Evolutionary conservation across 2,797 vertebrate species (phyloP), one percentile per base, ranked within the genome.

Genomic region (Distichodus sexfasciatus): DNA sequence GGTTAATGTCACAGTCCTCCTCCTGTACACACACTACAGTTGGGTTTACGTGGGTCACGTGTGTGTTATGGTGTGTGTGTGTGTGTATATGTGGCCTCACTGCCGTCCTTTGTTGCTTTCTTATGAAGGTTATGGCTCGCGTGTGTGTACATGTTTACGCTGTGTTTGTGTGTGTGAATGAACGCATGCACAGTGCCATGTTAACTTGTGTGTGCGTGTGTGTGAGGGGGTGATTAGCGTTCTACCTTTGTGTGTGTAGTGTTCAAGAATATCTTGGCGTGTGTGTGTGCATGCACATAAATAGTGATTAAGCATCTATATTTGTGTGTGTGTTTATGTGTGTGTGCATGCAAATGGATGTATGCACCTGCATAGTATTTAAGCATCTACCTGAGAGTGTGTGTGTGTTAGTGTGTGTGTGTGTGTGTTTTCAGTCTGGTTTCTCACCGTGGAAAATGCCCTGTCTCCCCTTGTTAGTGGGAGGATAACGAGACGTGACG

Each of bases 401-500:
- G 35, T 57, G 33, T 23, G 12, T 44, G n/a, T 61, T 38, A 29
- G 57, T 64, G 41, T 58, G 51, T 69, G 28, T 57, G 24, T 62
- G 38, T 65, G 41, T 83, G 58, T 82, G 77, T 85, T 85, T 84
- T 79, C 80, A 76, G 82, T 80, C 77, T 76, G 69, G 65, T 50
- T 71, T 79, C 78, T 4, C 69, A 64, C 58, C 29, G 72, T 78
- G 57, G 74, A 87, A 90, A 90, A 92, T 85, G 83, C 84, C 87
- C 89, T 87, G 89, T 87, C 90, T 88, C 82, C 85, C 81, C 75
- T 84, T 82, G 89, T 92, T 89, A 90, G 35, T 80, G 66, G 71
- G 61, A 60, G 8, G 71, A 51, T 90, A 91, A 91, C 78, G 66
- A 88, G 90, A 91, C 90, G 86, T 86, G 91, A 89, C 81, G 33